Percentiles rank a stretch among this genome's conserved stretches.
Evolutionary conservation across 2,888 invertebrate genomes (phyloP).

Genomic region (Trichopria drosophilae): DNA sequence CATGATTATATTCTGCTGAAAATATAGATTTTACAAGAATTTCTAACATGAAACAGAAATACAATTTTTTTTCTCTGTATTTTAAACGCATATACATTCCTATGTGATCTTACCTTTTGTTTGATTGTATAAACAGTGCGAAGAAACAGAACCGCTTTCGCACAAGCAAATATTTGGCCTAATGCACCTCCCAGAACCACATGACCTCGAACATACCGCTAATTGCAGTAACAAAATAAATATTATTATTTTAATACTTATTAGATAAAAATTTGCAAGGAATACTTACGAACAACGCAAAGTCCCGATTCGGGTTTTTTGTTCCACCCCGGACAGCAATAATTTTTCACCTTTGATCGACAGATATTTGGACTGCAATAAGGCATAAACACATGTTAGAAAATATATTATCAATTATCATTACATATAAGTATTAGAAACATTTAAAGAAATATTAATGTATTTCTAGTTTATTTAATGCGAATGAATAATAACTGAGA

Average conservation of each 20-base stretch:
- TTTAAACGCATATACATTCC: too few relatives aligned
- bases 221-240: conserved; percentile 26
- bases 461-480: too few relatives aligned
- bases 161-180: conserved; percentile 82
- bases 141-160: conserved; percentile 69
- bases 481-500: too few relatives aligned
- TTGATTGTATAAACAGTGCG: conserved; percentile 62
- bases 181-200: conserved; percentile 75
- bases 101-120: too few relatives aligned
- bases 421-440: too few relatives aligned
- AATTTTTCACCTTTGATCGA: conserved; percentile 71
- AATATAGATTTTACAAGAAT: too few relatives aligned
- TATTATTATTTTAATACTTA: not conserved
- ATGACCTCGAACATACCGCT: conserved; percentile 75
- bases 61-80: too few relatives aligned
- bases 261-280: not conserved
- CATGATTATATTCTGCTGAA: too few relatives aligned
- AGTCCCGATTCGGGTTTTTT: conserved; percentile 72
- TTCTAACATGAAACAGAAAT: too few relatives aligned
- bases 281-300: conserved; percentile 81
- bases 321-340: conserved; percentile 86
- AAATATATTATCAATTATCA: too few relatives aligned
- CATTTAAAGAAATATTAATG: too few relatives aligned
- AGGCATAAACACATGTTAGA: too few relatives aligned
- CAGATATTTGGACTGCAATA: conserved; percentile 78